Base-by-base conservation (phyloP, 2,797 vertebrate species). In the Ctenochaetus hawaiiensis region DNA sequence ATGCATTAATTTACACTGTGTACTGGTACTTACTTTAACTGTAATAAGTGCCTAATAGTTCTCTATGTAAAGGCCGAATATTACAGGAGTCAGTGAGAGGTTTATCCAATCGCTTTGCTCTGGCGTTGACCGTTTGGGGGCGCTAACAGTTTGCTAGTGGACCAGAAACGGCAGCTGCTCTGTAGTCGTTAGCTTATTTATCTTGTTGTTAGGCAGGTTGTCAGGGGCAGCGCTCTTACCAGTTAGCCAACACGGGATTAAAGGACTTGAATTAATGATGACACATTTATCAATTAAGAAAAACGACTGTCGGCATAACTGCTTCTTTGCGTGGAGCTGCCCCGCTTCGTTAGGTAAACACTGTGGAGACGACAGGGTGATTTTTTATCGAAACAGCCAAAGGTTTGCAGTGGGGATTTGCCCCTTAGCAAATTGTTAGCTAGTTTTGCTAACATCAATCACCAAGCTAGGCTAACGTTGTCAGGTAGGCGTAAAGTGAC, bases 201-300 rank as follows among this genome's bases (percentile, higher is more conserved):
- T 71, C 64, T 64, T 84, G 88, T 92, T 91, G 88, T 91, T 85
- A 88, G 83, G 84, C 72, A 82, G 88, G 91, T 93, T 92, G 89
- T 93, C 80, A 93, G 80, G 91, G 89, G 81, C 68, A 91, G 84
- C 81, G 20, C 66, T 67, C 20, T 49, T 49, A n/a, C 41, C 49
- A 59, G 70, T 51, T 45, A 72, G 72, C 84, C 65, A 66, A 54
- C 72, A 47, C n/a, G 3, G 69, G 76, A 85, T 89, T 89, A 83
- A 34, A 9, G 49, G 61, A 77, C 30, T 59, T 69, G 3, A 39
- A 11, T 30, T 63, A 70, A 91, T 49, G 66, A 91, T 89, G 89
- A 75, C 62, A 78, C 53, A 41, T 65, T 37, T 69, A 77, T 83
- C n/a, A 17, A 59, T 45, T 1, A 59, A 51, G 59, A 62, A 49